Conservation (phyloP, 92 coral and sea anemone genomes). For the Paragorgia papillata region DNA sequence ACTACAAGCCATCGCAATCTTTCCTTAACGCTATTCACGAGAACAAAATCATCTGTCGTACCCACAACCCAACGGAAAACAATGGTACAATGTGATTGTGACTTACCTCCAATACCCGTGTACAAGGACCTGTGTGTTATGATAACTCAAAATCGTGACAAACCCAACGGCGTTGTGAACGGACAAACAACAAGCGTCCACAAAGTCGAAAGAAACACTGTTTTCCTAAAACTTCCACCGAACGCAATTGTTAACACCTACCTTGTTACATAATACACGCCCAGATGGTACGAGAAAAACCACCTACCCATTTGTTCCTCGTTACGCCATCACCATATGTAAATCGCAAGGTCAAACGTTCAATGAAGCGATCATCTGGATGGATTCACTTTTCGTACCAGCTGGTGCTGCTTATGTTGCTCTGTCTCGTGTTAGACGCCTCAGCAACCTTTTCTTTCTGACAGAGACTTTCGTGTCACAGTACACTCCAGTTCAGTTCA, state of each 20-base stretch:
- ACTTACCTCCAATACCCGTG: neutral
- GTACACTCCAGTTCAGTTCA: no score
- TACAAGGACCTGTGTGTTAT: constrained; percentile 3
- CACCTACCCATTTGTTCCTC: neutral
- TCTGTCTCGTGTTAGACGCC: neutral
- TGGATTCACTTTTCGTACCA: neutral
- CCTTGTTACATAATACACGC: constrained; percentile 3
- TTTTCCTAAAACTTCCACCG: neutral
- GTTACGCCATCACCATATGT: neutral
- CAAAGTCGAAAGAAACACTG: neutral
- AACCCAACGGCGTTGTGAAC: constrained; percentile 1
- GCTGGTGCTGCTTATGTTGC: neutral
- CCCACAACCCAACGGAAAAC: neutral
- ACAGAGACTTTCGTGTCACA: no score
- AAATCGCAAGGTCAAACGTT: constrained; percentile 7
- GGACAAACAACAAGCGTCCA: constrained; percentile 30
- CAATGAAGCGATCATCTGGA: neutral
- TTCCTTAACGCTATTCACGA: neutral
- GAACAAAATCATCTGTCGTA: neutral
- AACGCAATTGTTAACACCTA: neutral
- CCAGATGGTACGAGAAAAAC: neutral
- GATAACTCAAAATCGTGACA: constrained; percentile 21
- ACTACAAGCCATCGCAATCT: constrained; percentile 8
- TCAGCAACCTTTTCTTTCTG: no score
- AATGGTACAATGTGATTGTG: neutral